Conservation (phyloP, 2,797 vertebrate genomes). For the Scomberomorus guttatus region DNA sequence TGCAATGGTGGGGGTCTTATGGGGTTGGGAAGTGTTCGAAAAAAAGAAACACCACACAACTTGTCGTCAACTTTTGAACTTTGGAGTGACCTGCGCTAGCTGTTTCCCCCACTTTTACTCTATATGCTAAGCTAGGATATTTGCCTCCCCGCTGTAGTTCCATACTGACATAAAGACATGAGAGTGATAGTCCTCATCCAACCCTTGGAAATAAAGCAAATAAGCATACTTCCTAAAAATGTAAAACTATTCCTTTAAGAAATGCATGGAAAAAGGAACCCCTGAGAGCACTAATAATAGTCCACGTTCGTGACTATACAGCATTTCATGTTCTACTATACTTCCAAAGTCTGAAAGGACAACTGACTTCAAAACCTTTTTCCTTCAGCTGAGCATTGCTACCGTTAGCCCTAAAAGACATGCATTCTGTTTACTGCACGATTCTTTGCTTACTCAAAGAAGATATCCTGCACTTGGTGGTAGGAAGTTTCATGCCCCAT, state of each 20-base stretch:
- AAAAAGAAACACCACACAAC: no score
- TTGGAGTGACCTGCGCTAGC: neutral
- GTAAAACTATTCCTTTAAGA: neutral
- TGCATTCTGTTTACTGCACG: conserved; percentile 15
- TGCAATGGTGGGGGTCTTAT: no score
- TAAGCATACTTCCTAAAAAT: neutral
- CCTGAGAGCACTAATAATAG: neutral
- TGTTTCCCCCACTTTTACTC: neutral
- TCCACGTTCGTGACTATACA: neutral
- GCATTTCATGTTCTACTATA: no score
- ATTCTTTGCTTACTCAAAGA: conserved; percentile 39
- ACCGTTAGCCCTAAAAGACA: neutral
- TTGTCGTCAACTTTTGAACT: neutral
- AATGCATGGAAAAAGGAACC: neutral
- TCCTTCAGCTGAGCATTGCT: neutral
- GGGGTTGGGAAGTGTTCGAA: no score
- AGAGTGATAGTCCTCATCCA: neutral
- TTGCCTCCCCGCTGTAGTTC: no score
- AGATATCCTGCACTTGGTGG: conserved; percentile 28
- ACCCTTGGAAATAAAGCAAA: neutral
- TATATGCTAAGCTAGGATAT: no score
- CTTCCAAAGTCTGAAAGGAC: neutral
- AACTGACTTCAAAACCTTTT: neutral
- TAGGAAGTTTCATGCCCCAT: conserved; percentile 38
- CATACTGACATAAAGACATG: no score